phyloP scores from a whole-genome alignment of 2,113 vertebrate genomes.

The Oxyura jamaicensis region DNA sequence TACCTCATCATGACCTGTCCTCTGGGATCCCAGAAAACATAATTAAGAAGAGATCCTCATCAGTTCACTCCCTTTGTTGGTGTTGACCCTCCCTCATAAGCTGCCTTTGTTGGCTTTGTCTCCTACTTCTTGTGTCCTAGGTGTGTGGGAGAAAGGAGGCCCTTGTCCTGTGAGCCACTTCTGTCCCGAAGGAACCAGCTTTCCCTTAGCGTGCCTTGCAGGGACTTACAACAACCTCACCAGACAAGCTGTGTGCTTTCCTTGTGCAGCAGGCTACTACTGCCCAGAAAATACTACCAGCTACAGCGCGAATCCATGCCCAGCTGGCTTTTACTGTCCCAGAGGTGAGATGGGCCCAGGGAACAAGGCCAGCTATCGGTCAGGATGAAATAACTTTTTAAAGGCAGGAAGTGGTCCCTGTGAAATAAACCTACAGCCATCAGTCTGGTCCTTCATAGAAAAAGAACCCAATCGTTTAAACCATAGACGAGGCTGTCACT shows the following conservation, averaged over 20 bases:
- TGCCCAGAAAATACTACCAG: constrained; percentile 84
- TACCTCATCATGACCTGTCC: neutral
- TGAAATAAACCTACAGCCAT: neutral
- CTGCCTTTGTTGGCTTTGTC: neutral
- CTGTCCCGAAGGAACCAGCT: constrained; percentile 81
- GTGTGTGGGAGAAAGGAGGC: constrained; percentile 64
- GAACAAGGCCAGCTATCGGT: too few relatives aligned
- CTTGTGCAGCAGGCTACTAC: constrained; percentile 88
- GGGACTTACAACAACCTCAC: constrained; percentile 88
- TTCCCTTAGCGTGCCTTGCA: constrained; percentile 82
- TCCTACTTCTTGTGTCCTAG: constrained; percentile 32
- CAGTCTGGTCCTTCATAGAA: neutral
- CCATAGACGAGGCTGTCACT: neutral
- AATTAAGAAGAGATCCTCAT: neutral
- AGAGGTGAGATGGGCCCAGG: constrained; percentile 74
- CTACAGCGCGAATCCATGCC: constrained; percentile 84
- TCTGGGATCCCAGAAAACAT: neutral
- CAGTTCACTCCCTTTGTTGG: neutral
- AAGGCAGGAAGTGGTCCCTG: neutral
- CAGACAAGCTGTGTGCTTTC: constrained; percentile 81
- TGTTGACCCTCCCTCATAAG: neutral
- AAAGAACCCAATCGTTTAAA: neutral
- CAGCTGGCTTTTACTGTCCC: constrained; percentile 92
- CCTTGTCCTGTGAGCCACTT: constrained; percentile 87
- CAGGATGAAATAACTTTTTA: neutral